These are phyloP conservation scores for Amphipoea oculea DNA, from an alignment of 2,888 invertebrate species.

Conservation along the genomic window DNA sequence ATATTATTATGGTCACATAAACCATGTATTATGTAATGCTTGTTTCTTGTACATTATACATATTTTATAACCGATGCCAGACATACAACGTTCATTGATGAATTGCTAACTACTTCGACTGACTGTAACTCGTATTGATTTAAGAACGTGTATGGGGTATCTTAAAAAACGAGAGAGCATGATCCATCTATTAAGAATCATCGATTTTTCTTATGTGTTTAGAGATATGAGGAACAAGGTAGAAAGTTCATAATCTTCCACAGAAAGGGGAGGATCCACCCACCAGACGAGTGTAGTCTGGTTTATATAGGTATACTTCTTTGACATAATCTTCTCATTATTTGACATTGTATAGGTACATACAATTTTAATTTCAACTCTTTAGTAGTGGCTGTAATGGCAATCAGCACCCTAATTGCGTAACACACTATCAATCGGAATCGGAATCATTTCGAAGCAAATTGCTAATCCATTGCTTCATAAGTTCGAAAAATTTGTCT, in stretches of 20 bases:
- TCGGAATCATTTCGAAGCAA: too few species aligned
- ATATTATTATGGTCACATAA: conserved; percentile 38
- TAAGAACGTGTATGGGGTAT: conserved; percentile 6
- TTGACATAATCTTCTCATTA: too few species aligned
- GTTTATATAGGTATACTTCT: too few species aligned
- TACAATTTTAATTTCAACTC: not conserved
- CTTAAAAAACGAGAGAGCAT: not conserved
- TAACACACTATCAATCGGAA: too few species aligned
- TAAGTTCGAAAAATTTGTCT: too few species aligned
- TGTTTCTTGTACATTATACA: conserved; percentile 45
- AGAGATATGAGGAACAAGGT: not conserved
- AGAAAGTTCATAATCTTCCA: not conserved
- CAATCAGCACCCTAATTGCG: too few species aligned
- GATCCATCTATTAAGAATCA: not conserved
- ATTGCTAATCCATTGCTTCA: too few species aligned
- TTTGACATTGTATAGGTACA: too few species aligned
- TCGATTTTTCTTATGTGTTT: not conserved
- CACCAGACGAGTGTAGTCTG: too few species aligned
- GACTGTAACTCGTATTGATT: not conserved
- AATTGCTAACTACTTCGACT: conserved; percentile 22
- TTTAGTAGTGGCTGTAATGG: not conserved
- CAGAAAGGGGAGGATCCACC: not conserved
- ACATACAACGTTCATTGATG: conserved; percentile 30
- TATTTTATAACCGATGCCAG: conserved; percentile 42
- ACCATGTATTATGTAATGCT: conserved; percentile 40